Evolutionary conservation across 2,888 invertebrate species (phyloP), one percentile per base, ranked within the genome.

Genomic region (Elmis aenea): DNA sequence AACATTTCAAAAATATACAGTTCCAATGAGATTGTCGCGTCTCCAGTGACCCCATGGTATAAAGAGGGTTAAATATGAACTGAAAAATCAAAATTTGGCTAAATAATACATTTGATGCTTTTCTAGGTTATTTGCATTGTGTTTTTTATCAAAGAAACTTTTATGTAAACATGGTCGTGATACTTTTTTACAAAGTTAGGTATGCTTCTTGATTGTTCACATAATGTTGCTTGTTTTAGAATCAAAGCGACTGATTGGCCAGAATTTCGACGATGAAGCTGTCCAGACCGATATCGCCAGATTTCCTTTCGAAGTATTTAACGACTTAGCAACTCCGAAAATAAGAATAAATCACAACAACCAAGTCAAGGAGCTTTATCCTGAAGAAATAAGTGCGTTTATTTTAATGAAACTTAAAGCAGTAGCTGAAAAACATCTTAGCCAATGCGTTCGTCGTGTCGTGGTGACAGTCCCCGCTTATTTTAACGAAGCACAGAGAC

Each of bases 391-490:
- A 2, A 50, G 52, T 33, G 40, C 49, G 3, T 41, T 38, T 24
- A 26, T 54, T 14, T 36, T 56, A 8, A 23, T 21, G 16, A 43
- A 45, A 26, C 21, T 55, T 15, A 55, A 49, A 31, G 20, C 21
- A 6, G 28, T 38, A 10, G 46, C 44, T 5, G 46, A 49, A 29
- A 16, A 21, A 10, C 36, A 46, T 16, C 25, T 52, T 5, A 43
- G 43, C 2, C 8, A 39, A n/a, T 21, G 11, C 5, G 42, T 54
- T 2, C 35, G 18, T n/a, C 51, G 46, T 29, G 54, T 48, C 12
- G 52, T 55, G n/a, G 46, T 56, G 15, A 55, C 57, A 2, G 55
- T 57, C n/a, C 57, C 57, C 2, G 55, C 57, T 1, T 50, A 53
- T 42, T 57, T 57, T 25, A 53, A 47, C 38, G 46, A 54, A 22